These are phyloP conservation scores for Campoplex capitator DNA, from an alignment of 2,888 invertebrate species.

Conservation along the genomic window DNA sequence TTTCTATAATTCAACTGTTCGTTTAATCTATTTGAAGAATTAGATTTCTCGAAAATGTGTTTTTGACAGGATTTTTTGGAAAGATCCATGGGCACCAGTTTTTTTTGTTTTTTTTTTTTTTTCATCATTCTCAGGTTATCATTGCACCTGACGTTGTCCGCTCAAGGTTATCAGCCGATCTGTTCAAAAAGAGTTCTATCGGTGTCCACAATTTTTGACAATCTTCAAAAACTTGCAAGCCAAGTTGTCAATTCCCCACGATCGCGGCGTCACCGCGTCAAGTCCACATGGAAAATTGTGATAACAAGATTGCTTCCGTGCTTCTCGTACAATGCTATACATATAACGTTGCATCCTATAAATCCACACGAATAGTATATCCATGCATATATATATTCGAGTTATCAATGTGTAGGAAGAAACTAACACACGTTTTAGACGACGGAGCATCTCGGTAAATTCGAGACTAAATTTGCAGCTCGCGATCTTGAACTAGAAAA, in stretches of 20 bases:
- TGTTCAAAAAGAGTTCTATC: neutral
- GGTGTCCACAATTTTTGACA: neutral
- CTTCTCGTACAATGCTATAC: constrained; percentile 47
- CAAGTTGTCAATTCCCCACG: constrained; percentile 35
- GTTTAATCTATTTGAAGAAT: no score
- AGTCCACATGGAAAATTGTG: constrained; percentile 61
- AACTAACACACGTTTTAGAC: constrained; percentile 20
- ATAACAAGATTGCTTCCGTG: constrained; percentile 66
- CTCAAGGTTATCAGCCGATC: neutral
- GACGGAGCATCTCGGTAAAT: constrained; percentile 31
- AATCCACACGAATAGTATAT: constrained; percentile 21
- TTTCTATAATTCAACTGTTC: no score
- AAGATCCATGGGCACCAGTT: neutral
- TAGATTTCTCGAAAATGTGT: no score
- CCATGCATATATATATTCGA: neutral
- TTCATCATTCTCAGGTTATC: neutral
- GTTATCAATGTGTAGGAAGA: constrained; percentile 36
- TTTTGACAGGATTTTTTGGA: neutral
- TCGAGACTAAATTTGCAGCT: constrained; percentile 51
- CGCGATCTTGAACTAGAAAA: constrained; percentile 51
- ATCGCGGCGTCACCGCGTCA: constrained; percentile 32
- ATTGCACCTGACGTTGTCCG: neutral
- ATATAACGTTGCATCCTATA: constrained; percentile 29
- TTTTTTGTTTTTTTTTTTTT: neutral
- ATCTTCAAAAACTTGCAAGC: constrained; percentile 24